Percentiles rank a stretch among this genome's conserved stretches.
Evolutionary conservation across 2,888 invertebrate genomes (phyloP).

Genomic region (Prosopocoilus inquinatus): DNA sequence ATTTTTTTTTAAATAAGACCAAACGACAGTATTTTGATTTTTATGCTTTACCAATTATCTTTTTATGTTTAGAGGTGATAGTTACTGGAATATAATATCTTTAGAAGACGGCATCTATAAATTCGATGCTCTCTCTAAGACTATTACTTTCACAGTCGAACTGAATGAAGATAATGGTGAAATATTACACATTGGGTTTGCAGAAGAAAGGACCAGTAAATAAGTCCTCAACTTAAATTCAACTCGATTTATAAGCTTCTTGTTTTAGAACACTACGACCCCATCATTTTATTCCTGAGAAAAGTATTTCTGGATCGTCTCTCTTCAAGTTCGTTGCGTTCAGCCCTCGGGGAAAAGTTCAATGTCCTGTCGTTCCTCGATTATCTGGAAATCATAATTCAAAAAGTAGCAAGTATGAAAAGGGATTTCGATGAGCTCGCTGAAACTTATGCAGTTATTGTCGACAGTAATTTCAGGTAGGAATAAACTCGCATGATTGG

Average conservation of each 20-base stretch:
- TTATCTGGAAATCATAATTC: constrained; percentile 9
- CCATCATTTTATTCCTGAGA: not conserved
- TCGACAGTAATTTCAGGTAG: constrained; percentile 10
- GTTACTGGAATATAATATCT: constrained; percentile 4
- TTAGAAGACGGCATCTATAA: not conserved
- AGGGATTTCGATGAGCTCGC: constrained; percentile 1
- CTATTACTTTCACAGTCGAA: constrained; percentile 1
- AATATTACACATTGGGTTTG: constrained; percentile 1
- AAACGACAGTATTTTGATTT: too few species aligned
- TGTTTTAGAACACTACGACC: not conserved
- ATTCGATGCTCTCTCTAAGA: constrained; percentile 9
- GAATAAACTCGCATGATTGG: not conserved
- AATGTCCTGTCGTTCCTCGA: constrained; percentile 11
- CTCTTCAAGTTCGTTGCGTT: not conserved
- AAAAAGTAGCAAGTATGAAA: not conserved
- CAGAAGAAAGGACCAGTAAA: not conserved
- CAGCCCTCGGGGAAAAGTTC: constrained; percentile 12
- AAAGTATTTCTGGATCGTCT: constrained; percentile 8
- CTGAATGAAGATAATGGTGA: constrained; percentile 2
- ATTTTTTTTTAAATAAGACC: too few species aligned
- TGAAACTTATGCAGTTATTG: not conserved
- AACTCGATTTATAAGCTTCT: too few species aligned
- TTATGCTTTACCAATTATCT: too few species aligned
- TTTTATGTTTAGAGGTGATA: constrained; percentile 4
- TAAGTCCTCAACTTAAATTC: not conserved